Evolutionary conservation across 2,888 invertebrate species (phyloP).

Genomic region (Troides helena): DNA sequence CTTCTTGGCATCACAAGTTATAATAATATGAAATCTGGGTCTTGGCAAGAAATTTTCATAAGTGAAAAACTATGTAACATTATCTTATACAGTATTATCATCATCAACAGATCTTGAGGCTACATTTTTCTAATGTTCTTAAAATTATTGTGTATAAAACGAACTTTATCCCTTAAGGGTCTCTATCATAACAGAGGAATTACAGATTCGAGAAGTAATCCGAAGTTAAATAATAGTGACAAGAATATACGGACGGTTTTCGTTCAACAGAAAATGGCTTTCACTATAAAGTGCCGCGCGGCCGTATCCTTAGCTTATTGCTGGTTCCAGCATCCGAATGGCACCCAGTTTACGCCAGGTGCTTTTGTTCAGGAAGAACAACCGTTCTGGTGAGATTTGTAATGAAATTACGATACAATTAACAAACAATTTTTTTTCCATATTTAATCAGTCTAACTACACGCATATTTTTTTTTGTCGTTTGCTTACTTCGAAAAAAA

Average conservation of each 20-base stretch:
- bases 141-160: too few species aligned
- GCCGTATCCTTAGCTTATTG: conserved; percentile 64
- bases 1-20: too few species aligned
- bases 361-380: conserved; percentile 43
- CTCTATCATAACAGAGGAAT: not conserved
- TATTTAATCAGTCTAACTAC: too few species aligned
- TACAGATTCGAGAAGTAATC: conserved; percentile 16
- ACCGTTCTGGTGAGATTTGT: conserved; percentile 52
- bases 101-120: too few species aligned
- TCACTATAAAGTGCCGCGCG: conserved; percentile 59
- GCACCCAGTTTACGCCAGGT: conserved; percentile 61
- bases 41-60: too few species aligned
- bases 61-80: too few species aligned
- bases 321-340: conserved; percentile 73
- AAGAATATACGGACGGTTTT: conserved; percentile 41
- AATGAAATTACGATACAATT: not conserved
- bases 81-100: too few species aligned
- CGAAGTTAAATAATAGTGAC: conserved; percentile 27
- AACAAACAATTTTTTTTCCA: not conserved
- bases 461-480: too few species aligned
- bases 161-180: not conserved
- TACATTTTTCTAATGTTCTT: too few species aligned
- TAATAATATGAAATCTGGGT: too few species aligned
- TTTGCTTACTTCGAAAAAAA: too few species aligned
- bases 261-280: conserved; percentile 50